Percentiles rank a stretch among this genome's conserved stretches.
Evolutionary conservation across 2,888 invertebrate genomes (phyloP).

Genomic region (Macaria notata): DNA sequence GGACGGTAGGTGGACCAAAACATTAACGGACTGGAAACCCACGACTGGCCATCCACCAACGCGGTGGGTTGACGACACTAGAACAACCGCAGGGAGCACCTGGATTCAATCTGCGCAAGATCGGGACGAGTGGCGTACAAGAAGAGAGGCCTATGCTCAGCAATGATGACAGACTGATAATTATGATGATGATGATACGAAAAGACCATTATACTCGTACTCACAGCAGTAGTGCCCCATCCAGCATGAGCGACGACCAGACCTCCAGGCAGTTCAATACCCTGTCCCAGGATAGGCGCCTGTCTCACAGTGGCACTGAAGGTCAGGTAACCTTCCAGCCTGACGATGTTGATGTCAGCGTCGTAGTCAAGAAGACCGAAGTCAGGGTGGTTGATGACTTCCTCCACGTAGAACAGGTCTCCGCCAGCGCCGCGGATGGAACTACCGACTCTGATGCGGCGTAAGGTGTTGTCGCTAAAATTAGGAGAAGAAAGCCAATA

Average conservation of each 20-base stretch:
- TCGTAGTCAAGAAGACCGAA: conserved; percentile 32
- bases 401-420: conserved; percentile 18
- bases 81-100: no score
- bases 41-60: no score
- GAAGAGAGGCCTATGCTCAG: no score
- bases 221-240: conserved; percentile 32
- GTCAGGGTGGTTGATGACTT: conserved; percentile 33
- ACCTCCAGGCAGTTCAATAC: conserved; percentile 23
- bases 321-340: conserved; percentile 28
- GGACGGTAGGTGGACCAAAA: no score
- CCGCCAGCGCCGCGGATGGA: conserved; percentile 52
- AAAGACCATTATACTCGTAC: background rate
- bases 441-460: conserved; percentile 55
- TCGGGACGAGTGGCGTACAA: no score
- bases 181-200: no score
- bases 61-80: no score
- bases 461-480: conserved; percentile 37
- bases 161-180: no score
- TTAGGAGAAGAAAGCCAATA: background rate
- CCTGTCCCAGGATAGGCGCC: conserved; percentile 24
- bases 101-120: no score
- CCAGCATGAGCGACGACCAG: conserved; percentile 25
- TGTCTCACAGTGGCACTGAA: conserved; percentile 19
- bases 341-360: conserved; percentile 51
- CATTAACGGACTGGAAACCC: no score